Percentiles rank a stretch among this genome's conserved stretches.
Conservation (phyloP, 2,888 invertebrate species). For the Catocala fraxini region DNA sequence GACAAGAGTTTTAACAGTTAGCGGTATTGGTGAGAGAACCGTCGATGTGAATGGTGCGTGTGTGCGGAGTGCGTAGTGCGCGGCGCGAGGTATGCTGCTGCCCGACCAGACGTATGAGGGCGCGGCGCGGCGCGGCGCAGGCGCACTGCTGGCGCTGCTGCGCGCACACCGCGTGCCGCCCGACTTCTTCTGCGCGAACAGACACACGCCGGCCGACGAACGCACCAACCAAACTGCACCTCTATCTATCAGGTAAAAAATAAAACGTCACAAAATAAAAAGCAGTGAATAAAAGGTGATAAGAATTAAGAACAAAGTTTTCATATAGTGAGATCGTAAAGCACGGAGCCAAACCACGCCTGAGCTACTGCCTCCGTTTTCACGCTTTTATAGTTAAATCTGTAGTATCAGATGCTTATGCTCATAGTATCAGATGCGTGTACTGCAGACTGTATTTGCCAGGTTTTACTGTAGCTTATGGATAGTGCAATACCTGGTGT, state of each 20-base stretch:
- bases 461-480: no score
- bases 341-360: no score
- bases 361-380: no score
- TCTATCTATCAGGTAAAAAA: constrained; percentile 21
- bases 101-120: constrained; percentile 94
- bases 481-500: no score
- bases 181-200: constrained; percentile 93
- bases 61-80: neutral
- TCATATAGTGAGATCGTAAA: no score
- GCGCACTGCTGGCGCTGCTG: constrained; percentile 61
- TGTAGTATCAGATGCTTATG: no score
- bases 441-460: no score
- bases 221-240: constrained; percentile 10
- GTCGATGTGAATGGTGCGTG: constrained; percentile 3
- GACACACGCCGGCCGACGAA: constrained; percentile 43
- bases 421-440: no score
- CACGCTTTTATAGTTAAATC: no score
- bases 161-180: constrained; percentile 89
- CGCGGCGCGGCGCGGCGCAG: constrained; percentile 23
- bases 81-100: constrained; percentile 89
- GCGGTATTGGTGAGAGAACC: constrained; percentile 2
- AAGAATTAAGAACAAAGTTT: no score
- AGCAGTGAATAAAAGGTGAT: no score
- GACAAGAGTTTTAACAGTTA: constrained; percentile 11
- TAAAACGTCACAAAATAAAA: no score